These are phyloP conservation scores for Rhodophaea formosa DNA, from an alignment of 2,888 invertebrate genomes.

Conservation along the genomic window DNA sequence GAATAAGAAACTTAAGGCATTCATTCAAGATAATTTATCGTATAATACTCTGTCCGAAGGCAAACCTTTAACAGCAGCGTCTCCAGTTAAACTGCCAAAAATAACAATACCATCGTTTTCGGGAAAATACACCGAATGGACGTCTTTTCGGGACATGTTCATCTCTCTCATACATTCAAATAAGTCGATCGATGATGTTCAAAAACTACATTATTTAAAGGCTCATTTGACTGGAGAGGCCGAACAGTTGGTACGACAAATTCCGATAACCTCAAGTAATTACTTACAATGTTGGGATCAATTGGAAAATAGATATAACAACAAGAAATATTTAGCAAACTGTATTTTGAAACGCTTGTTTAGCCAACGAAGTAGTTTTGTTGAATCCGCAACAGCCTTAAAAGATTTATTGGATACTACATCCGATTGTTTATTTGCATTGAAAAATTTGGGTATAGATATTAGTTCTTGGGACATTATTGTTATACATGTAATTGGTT, in stretches of 20 bases:
- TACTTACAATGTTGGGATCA: background rate
- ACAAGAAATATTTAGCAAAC: background rate
- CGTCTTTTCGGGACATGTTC: too few relatives aligned
- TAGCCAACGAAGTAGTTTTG: too few relatives aligned
- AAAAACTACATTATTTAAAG: background rate
- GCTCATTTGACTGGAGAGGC: background rate
- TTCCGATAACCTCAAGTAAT: background rate
- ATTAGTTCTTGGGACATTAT: background rate
- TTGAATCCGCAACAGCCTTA: background rate
- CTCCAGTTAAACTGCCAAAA: too few relatives aligned
- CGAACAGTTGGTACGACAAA: background rate
- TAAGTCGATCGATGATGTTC: too few relatives aligned
- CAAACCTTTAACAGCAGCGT: too few relatives aligned
- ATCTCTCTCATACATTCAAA: too few relatives aligned
- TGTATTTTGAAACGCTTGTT: background rate
- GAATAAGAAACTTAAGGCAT: too few relatives aligned
- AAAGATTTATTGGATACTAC: background rate
- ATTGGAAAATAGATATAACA: background rate
- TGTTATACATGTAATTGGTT: background rate
- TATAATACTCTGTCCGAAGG: too few relatives aligned
- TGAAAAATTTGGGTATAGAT: background rate
- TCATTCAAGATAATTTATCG: too few relatives aligned
- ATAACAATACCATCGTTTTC: too few relatives aligned
- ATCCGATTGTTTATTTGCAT: background rate
- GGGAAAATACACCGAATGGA: too few relatives aligned